Evolutionary conservation across 2,113 vertebrate genomes (phyloP).

Genomic region (Cynoglossus semilaevis): DNA sequence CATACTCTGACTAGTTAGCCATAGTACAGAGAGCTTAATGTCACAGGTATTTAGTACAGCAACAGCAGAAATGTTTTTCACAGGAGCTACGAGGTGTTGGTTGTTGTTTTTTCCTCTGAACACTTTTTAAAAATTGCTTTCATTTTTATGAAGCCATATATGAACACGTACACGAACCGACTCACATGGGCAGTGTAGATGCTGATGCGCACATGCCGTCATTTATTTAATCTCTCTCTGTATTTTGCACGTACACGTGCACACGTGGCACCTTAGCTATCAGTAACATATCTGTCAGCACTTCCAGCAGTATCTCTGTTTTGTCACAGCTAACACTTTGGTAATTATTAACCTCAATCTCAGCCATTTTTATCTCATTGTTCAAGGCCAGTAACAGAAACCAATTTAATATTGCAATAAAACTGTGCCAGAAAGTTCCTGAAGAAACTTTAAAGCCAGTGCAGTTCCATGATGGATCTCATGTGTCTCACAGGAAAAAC

Average conservation of each 20-base stretch:
- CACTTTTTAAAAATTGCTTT: no score
- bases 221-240: background rate
- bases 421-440: no score
- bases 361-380: conserved; percentile 19
- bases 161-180: conserved; percentile 3
- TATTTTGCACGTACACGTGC: background rate
- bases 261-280: conserved; percentile 23
- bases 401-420: background rate
- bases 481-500: conserved; percentile 81
- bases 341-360: conserved; percentile 36
- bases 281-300: conserved; percentile 36
- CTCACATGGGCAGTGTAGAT: background rate
- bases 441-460: no score
- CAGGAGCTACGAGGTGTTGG: no score
- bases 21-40: no score
- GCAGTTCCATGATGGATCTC: no score
- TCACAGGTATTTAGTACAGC: no score
- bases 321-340: conserved; percentile 28
- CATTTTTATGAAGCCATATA: background rate
- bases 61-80: no score
- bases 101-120: no score
- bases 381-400: conserved; percentile 41
- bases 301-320: conserved; percentile 38
- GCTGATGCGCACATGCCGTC: background rate
- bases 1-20: no score